Evolutionary conservation across 2,113 vertebrate genomes (phyloP).

Genomic region (Aptenodytes forsteri): DNA sequence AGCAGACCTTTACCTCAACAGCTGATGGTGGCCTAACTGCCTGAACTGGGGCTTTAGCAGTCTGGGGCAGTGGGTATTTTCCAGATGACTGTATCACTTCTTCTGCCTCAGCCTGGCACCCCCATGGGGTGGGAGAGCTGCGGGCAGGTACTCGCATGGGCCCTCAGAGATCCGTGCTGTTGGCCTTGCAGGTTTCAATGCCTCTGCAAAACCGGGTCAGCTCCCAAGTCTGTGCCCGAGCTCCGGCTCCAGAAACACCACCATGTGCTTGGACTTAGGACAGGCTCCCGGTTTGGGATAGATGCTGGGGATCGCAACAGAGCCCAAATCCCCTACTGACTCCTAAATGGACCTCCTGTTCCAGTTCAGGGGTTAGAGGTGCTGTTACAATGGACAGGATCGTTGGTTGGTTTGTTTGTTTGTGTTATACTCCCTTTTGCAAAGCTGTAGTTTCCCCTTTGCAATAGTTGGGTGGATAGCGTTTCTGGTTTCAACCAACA

Average conservation of each 20-base stretch:
- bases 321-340: accelerated
- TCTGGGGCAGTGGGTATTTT: not conserved
- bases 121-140: accelerated
- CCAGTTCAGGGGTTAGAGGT: not conserved
- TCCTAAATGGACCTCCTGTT: not conserved
- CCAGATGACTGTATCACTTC: not conserved
- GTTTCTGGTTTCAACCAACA: not conserved
- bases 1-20: not conserved
- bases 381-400: not conserved
- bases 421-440: not conserved
- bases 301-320: not conserved
- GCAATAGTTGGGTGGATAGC: not conserved
- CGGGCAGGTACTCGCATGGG: accelerated
- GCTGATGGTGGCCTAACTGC: not conserved
- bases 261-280: not conserved
- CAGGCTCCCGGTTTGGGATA: not conserved
- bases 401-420: not conserved
- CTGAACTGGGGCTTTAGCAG: not conserved
- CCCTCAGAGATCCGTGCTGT: accelerated
- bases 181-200: not conserved
- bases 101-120: not conserved
- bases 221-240: not conserved
- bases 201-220: not conserved
- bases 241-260: not conserved
- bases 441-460: not conserved